These are phyloP conservation scores for Artibeus jamaicensis DNA, from an alignment of 2,797 vertebrate species.

Conservation along the genomic window DNA sequence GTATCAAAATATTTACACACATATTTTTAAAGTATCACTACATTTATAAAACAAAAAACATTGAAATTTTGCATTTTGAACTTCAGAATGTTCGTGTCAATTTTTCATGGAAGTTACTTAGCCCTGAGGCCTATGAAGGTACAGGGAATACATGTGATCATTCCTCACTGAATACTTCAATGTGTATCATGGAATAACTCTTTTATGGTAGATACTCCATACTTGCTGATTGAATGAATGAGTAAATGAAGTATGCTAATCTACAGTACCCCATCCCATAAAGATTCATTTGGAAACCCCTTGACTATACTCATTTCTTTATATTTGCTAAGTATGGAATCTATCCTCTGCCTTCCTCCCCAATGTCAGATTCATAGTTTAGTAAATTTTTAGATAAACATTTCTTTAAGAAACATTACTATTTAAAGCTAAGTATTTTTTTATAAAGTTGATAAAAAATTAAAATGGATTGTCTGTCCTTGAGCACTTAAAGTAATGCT, in stretches of 20 bases:
- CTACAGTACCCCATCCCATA: not conserved
- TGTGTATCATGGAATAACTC: not conserved
- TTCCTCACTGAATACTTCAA: not conserved
- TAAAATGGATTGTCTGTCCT: slow-evolving; percentile 7
- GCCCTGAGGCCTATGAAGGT: not conserved
- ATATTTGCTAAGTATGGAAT: not conserved
- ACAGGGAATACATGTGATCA: not conserved
- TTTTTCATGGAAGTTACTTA: not conserved
- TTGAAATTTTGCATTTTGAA: not conserved
- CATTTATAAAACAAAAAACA: not conserved
- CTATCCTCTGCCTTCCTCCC: rapidly evolving
- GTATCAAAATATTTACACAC: not conserved
- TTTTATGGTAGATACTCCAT: not conserved
- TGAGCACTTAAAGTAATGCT: slow-evolving; percentile 15
- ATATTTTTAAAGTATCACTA: not conserved
- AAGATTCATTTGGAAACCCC: not conserved
- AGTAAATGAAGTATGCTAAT: not conserved
- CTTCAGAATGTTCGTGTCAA: not conserved
- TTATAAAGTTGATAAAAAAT: slow-evolving; percentile 29
- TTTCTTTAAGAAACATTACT: not conserved
- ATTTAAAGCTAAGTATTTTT: slow-evolving; percentile 20
- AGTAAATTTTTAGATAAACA: not conserved
- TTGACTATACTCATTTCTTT: not conserved
- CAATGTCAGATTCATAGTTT: not conserved
- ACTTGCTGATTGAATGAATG: not conserved